Evolutionary conservation across 1,140 invertebrate genomes (phyloP).

Genomic region (Brachionus rotundiformis): DNA sequence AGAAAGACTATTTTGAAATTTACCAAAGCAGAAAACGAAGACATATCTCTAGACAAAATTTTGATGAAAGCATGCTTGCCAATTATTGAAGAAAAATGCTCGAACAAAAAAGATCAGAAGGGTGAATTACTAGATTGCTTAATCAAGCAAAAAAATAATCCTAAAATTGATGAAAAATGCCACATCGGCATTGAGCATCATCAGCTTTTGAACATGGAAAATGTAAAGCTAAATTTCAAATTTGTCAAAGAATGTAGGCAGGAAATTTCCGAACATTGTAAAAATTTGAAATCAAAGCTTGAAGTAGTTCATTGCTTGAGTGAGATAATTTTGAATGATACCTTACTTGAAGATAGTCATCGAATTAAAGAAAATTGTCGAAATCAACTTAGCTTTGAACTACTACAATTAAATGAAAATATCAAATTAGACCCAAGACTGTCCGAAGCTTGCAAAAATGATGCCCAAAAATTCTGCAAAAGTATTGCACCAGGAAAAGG

Average conservation of each 20-base stretch:
- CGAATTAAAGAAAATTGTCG: conserved; percentile 80
- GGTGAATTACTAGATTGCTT: conserved; percentile 86
- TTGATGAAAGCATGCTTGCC: conserved; percentile 78
- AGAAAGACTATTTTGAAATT: conserved; percentile 78
- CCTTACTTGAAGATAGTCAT: conserved; percentile 66
- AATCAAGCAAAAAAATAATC: conserved; percentile 85
- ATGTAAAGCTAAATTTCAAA: conserved; percentile 46
- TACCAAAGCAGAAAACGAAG: conserved; percentile 82
- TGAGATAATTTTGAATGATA: conserved; percentile 40
- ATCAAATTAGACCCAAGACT: conserved; percentile 80
- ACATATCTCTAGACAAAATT: conserved; percentile 79
- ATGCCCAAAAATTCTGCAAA: conserved; percentile 75
- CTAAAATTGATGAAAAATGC: conserved; percentile 75
- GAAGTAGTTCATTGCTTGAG: conserved; percentile 51
- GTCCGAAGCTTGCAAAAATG: conserved; percentile 73
- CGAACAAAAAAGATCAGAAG: conserved; percentile 69
- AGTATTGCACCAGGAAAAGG: conserved; percentile 73
- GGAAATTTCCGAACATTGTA: conserved; percentile 46
- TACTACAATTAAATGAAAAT: conserved; percentile 68
- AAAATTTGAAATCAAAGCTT: conserved; percentile 2
- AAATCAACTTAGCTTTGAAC: conserved; percentile 77
- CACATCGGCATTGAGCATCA: conserved; percentile 87
- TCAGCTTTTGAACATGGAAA: conserved; percentile 62
- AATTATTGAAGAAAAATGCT: conserved; percentile 80
- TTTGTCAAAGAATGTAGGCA: conserved; percentile 15